These are phyloP conservation scores for Callorhinus ursinus DNA, from an alignment of 2,113 vertebrate species.

Conservation along the genomic window DNA sequence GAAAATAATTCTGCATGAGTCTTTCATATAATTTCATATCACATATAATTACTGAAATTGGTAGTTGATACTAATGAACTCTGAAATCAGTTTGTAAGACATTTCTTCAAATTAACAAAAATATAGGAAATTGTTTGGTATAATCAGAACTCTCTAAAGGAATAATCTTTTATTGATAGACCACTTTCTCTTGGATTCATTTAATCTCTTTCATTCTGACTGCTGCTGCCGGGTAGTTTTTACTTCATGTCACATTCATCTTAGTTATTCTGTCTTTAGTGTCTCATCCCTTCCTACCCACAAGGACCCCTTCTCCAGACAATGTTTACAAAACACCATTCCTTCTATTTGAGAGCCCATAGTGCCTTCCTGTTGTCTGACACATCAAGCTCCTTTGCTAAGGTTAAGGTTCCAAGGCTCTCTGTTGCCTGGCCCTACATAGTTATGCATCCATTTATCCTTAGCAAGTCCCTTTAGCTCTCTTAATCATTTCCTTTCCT, in stretches of 20 bases:
- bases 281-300: not conserved
- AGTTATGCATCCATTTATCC: not conserved
- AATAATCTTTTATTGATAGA: not conserved
- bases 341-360: not conserved
- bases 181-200: not conserved
- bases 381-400: not conserved
- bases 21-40: not conserved
- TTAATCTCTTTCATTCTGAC: conserved; percentile 10
- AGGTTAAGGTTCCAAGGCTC: not conserved
- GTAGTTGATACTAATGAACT: not conserved
- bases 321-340: not conserved
- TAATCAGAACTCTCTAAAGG: not conserved
- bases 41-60: not conserved
- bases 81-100: not conserved
- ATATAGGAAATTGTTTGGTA: not conserved
- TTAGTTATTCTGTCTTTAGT: not conserved
- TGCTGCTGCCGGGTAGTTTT: not conserved
- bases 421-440: not conserved
- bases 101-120: not conserved
- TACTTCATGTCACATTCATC: not conserved
- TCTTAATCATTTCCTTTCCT: not conserved
- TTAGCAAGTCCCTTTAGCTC: not conserved
- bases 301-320: not conserved
- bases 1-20: not conserved
- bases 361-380: not conserved